Evolutionary conservation across 2,113 vertebrate genomes (phyloP).

Genomic region (Axis porcinus): DNA sequence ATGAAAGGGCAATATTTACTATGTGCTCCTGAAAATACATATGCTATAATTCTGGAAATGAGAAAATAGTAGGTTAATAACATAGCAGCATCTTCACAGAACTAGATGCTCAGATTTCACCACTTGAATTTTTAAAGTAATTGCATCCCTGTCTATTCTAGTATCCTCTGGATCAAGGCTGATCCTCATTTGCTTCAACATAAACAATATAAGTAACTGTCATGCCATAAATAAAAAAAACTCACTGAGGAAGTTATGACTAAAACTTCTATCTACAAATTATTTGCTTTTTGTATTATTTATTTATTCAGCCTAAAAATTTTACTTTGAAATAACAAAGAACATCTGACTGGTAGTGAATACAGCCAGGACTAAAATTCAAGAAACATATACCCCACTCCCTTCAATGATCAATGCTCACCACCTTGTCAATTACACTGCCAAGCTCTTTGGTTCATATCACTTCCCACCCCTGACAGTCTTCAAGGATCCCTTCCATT

Average conservation of each 20-base stretch:
- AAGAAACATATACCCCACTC: background rate
- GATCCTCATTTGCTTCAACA: slow-evolving; percentile 38
- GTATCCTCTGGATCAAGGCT: slow-evolving; percentile 29
- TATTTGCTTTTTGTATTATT: background rate
- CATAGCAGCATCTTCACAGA: background rate
- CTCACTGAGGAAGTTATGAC: background rate
- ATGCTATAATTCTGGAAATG: background rate
- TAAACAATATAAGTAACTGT: background rate
- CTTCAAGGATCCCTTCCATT: background rate
- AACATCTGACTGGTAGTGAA: background rate
- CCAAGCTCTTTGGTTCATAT: background rate
- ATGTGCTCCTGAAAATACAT: background rate
- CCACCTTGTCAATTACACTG: background rate
- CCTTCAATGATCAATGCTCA: rapidly evolving
- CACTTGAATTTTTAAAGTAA: slow-evolving; percentile 37
- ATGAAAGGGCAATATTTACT: slow-evolving; percentile 21
- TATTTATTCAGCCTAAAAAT: slow-evolving; percentile 16
- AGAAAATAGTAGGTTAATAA: slow-evolving; percentile 21
- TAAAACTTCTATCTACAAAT: background rate
- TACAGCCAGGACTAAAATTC: background rate
- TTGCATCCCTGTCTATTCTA: slow-evolving; percentile 30
- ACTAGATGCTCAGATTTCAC: slow-evolving; percentile 56
- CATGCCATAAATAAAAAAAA: slow-evolving; percentile 6
- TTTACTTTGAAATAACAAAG: slow-evolving; percentile 36
- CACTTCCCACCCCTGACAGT: background rate